phyloP scores from a whole-genome alignment of 2,797 vertebrate species.

The Buceros bicornis region DNA sequence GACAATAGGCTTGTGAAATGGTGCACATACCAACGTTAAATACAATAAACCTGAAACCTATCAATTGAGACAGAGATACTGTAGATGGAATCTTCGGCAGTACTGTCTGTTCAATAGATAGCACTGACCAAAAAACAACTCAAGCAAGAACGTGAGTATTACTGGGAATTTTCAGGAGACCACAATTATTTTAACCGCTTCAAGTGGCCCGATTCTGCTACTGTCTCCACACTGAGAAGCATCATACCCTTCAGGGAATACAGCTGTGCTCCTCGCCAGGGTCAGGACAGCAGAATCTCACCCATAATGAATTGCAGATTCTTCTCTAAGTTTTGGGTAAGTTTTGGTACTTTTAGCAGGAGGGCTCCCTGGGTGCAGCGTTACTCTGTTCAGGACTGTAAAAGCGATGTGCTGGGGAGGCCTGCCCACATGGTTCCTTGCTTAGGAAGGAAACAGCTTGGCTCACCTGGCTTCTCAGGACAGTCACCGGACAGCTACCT shows the following conservation, averaged over 20 bases:
- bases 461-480: neutral
- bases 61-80: neutral
- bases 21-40: neutral
- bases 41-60: neutral
- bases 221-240: neutral
- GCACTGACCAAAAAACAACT: neutral
- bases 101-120: neutral
- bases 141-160: neutral
- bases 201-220: neutral
- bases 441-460: neutral
- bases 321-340: neutral
- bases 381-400: neutral
- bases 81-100: neutral
- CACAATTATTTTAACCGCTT: neutral
- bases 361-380: neutral
- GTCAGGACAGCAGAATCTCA: neutral
- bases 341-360: neutral
- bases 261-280: neutral
- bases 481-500: neutral
- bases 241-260: rapidly evolving
- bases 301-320: neutral
- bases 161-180: neutral
- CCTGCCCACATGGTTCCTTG: rapidly evolving
- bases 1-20: neutral
- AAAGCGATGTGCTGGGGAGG: neutral